Percentiles rank a stretch among this genome's conserved stretches.
Evolutionary conservation across 2,797 vertebrate species (phyloP).

Genomic region (Darevskia nairensis): DNA sequence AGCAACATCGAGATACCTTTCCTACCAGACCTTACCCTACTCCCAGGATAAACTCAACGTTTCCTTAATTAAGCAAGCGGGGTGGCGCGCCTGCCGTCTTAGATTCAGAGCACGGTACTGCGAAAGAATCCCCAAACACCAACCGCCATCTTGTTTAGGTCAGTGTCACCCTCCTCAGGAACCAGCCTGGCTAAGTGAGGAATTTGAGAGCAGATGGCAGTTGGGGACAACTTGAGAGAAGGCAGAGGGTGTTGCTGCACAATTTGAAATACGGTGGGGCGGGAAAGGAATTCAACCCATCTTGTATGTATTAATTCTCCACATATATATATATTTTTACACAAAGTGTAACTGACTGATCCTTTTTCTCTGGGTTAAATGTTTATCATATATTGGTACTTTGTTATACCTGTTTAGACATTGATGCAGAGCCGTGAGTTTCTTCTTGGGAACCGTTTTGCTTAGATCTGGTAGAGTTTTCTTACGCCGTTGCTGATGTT

Average conservation of each 20-base stretch:
- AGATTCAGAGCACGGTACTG: neutral
- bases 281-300: constrained; percentile 22
- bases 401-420: constrained; percentile 79
- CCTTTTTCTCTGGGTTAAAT: constrained; percentile 71
- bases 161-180: neutral
- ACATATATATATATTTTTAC: constrained; percentile 55
- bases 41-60: constrained; percentile 2
- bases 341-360: constrained; percentile 62
- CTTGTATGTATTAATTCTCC: constrained; percentile 50
- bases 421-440: constrained; percentile 74
- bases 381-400: constrained; percentile 90
- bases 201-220: neutral
- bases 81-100: neutral
- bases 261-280: neutral
- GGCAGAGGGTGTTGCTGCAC: neutral
- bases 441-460: constrained; percentile 59
- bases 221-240: neutral
- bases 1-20: constrained; percentile 9
- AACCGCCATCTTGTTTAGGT: neutral
- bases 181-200: neutral
- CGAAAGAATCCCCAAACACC: neutral
- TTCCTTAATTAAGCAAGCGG: neutral
- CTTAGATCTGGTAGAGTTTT: constrained; percentile 69
- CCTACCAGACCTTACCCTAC: neutral
- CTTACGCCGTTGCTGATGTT: constrained; percentile 69